phyloP scores from a whole-genome alignment of 2,888 invertebrate genomes.

The Tortrix viridana region DNA sequence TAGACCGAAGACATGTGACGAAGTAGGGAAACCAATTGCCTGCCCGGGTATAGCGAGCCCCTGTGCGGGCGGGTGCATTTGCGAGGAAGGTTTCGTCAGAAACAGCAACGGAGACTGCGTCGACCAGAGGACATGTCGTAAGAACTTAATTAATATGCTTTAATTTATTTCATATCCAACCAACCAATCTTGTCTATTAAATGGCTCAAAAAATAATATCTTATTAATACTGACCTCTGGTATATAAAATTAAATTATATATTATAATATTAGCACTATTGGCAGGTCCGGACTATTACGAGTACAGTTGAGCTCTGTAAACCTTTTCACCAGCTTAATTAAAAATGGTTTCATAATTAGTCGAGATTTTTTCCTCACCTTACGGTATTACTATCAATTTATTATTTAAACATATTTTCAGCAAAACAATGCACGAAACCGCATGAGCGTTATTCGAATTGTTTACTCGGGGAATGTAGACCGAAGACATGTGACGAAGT shows the following conservation, averaged over 20 bases:
- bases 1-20: conserved; percentile 15
- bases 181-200: conserved; percentile 4
- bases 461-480: conserved; percentile 11
- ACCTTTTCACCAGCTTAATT: too few relatives aligned
- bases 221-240: conserved; percentile 17
- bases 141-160: not conserved
- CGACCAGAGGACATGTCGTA: conserved; percentile 23
- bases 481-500: conserved; percentile 25
- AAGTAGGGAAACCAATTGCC: conserved; percentile 18
- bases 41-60: conserved; percentile 25
- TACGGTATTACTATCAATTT: too few relatives aligned
- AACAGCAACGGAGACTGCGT: conserved; percentile 23
- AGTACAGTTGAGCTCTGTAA: too few relatives aligned
- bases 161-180: not conserved
- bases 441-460: conserved; percentile 10
- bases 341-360: too few relatives aligned
- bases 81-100: conserved; percentile 27
- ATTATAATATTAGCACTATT: too few relatives aligned
- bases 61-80: conserved; percentile 30
- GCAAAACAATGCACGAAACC: conserved; percentile 11
- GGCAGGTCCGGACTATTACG: too few relatives aligned
- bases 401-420: too few relatives aligned
- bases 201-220: conserved; percentile 24
- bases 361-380: too few relatives aligned
- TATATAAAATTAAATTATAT: too few relatives aligned